Percentiles rank a stretch among this genome's conserved stretches.
These are phyloP conservation scores for Colius striatus DNA, from an alignment of 2,113 vertebrate genomes.

Conservation along the genomic window DNA sequence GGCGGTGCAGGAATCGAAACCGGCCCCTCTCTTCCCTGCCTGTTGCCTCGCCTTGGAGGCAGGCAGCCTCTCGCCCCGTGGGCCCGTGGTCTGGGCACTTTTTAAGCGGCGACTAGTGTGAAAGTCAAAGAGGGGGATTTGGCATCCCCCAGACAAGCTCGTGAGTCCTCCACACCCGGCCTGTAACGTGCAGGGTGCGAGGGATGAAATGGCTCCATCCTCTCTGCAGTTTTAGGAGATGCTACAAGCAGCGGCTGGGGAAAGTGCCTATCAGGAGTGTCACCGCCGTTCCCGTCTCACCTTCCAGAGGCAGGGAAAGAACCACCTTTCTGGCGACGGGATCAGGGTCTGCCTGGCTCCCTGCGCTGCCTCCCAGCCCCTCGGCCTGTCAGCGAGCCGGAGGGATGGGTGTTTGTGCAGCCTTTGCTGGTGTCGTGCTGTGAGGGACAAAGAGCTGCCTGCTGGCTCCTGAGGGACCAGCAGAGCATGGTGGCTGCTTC, in stretches of 20 bases:
- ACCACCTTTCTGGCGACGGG: neutral
- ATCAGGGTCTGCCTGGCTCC: neutral
- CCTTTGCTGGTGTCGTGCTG: neutral
- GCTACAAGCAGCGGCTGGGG: neutral
- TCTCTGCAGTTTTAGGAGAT: neutral
- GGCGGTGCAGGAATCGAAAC: neutral
- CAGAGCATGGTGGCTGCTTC: neutral
- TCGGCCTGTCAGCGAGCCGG: neutral
- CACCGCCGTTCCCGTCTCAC: neutral
- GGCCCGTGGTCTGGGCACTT: rapidly evolving
- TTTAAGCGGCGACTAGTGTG: neutral
- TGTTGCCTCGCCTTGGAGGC: neutral
- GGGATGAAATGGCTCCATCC: neutral
- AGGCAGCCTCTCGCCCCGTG: neutral
- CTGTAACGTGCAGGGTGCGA: neutral
- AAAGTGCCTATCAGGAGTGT: neutral
- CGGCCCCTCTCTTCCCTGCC: neutral
- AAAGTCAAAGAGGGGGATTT: neutral
- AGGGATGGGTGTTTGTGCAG: neutral
- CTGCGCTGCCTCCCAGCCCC: rapidly evolving
- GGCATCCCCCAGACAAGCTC: neutral
- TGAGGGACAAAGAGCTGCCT: conserved; percentile 42
- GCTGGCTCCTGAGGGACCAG: conserved; percentile 2
- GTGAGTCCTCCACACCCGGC: neutral
- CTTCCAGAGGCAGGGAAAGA: neutral